Base-by-base conservation (phyloP, 2,888 invertebrate species). In the Vannuccia rotundouncinata region DNA sequence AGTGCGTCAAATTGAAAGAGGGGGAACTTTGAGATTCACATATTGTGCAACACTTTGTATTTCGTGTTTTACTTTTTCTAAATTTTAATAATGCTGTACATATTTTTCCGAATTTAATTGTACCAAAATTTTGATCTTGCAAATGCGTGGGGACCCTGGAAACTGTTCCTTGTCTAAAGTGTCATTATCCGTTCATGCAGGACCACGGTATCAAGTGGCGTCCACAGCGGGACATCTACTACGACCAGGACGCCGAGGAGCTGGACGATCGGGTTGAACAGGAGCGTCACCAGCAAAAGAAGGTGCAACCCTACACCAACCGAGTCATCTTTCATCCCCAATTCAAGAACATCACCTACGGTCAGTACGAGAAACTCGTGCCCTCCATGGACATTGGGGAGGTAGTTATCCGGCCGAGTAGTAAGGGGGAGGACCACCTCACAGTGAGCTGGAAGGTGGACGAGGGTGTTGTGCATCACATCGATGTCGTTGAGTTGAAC, bases 361-460 rank as follows among this genome's bases (percentile, higher is more conserved):
- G 92, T 0, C 95, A 96, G 86, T 95, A 95, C 0, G 94, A 95
- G 85, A 94, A 93, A 85, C 89, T 95, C 80, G 93, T 99, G 92
- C 92, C 91, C 76, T 91, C 91, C 79, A 93, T 96, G 92, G 96
- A 95, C 83, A 96, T 95, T 89, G 98, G 99, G 0, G 99, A 99
- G 86, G 95, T 94, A 17, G 93, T 99, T 29, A 92, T 99, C 25
- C 90, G 99, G 82, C 99, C 99, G 0, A 97, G 97, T 78, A 96
- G 96, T 87, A 97, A 98, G 91, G 96, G 95, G 66, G 91, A 93
- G 0, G 95, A 98, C 88, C 96, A 96, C 88, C 89, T 99, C 82
- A 98, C 98, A 0, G 95, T 96, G 0, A 98, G 98, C 0, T 99
- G 99, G 99, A 99, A 99, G 89, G 95, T 99, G 0, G 91, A 94